These are phyloP conservation scores for Clangula hyemalis DNA, from an alignment of 2,797 vertebrate species.

Conservation along the genomic window DNA sequence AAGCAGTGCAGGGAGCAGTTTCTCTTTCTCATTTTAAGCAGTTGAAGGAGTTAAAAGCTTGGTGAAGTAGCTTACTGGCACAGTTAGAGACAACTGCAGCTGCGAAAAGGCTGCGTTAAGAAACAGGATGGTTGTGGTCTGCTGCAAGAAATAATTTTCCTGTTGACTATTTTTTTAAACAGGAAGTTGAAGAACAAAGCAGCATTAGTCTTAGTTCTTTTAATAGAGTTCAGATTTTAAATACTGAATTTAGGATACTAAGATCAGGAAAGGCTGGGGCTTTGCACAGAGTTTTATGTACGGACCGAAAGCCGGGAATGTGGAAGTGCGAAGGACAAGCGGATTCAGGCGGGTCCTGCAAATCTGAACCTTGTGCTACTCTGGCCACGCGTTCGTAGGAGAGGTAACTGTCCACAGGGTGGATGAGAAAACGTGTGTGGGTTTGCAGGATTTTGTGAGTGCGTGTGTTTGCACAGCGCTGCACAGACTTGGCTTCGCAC, in stretches of 20 bases:
- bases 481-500: not conserved
- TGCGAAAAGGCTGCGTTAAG: conserved; percentile 76
- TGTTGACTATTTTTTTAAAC: conserved; percentile 82
- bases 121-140: conserved; percentile 86
- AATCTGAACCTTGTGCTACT: not conserved
- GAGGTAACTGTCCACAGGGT: not conserved
- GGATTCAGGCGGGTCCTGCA: not conserved
- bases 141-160: conserved; percentile 83
- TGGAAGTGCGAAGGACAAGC: not conserved
- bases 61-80: conserved; percentile 35
- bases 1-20: not conserved
- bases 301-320: not conserved
- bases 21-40: not conserved
- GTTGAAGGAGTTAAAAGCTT: conserved; percentile 30
- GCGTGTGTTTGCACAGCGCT: not conserved
- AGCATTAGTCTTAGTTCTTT: conserved; percentile 69
- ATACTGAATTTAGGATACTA: conserved; percentile 37
- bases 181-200: conserved; percentile 83
- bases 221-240: conserved; percentile 72
- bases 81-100: conserved; percentile 69
- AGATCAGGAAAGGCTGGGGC: not conserved
- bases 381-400: not conserved
- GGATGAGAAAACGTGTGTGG: not conserved
- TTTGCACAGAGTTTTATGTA: not conserved
- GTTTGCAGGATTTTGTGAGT: not conserved